Evolutionary conservation across 2,797 vertebrate genomes (phyloP), one percentile per base, ranked within the genome.

Genomic region (Antrozous pallidus): DNA sequence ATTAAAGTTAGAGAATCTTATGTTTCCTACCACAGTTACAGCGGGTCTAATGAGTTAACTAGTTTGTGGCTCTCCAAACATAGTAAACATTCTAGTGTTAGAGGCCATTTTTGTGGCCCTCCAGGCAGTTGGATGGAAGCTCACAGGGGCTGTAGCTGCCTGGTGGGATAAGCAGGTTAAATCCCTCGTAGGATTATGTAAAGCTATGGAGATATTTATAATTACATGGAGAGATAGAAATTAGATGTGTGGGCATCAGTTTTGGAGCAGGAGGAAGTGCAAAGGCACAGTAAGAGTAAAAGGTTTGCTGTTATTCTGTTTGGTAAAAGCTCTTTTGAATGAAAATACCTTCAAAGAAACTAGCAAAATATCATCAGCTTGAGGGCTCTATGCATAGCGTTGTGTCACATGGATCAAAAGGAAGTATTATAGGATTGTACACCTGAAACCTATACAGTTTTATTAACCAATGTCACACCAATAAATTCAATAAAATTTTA

Each of bases 321-420:
- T 95, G 97, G 58, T 22, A 94, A 96, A 97, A 58, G 75, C 42
- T 96, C 65, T 88, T 95, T 38, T 89, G 93, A 92, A 85, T 81
- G 73, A 97, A 97, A 88, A 94, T 81, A 75, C n/a, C 67, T 63
- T 95, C 47, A 82, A 85, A 95, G 94, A 93, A 96, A 58, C 0
- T 86, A 88, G 90, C 63, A 95, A 51, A 95, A 16, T 1, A 75
- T 80, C 82, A 45, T 95, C 61, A 80, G 45, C 90, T 94, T 88
- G 79, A 96, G 73, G 71, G 51, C 74, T 89, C 84, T 71, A 42
- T 49, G 0, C 73, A 80, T 79, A 94, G 74, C 81, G 86, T 93
- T 67, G 45, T 91, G 93, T 79, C 33, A 13, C 20, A 42, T 14
- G 94, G 95, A 96, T 97, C 86, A 98, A 97, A 97, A 94, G 88